phyloP scores from a whole-genome alignment of 2,888 invertebrate species.

The Thera britannica region DNA sequence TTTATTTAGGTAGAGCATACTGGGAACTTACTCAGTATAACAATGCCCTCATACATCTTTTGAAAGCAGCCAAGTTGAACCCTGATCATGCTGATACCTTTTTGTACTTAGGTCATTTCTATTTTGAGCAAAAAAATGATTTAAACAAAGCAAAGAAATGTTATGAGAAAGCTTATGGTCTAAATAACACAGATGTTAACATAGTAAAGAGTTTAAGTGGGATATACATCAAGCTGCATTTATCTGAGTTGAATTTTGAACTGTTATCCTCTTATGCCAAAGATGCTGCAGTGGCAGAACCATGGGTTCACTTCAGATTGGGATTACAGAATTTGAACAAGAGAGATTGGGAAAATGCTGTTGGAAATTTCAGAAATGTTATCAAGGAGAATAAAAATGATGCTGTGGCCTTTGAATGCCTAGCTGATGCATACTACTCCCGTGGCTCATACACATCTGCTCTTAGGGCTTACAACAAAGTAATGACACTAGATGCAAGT shows the following conservation, averaged over 20 bases:
- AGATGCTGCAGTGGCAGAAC: conserved; percentile 78
- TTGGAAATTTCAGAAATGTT: conserved; percentile 90
- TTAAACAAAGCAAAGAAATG: conserved; percentile 91
- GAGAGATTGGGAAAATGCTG: conserved; percentile 89
- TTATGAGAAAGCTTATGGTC: conserved; percentile 92
- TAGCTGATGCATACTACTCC: conserved; percentile 95
- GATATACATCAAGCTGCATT: conserved; percentile 87
- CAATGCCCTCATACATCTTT: conserved; percentile 86
- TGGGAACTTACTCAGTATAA: conserved; percentile 85
- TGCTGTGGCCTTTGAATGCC: conserved; percentile 92
- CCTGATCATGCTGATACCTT: conserved; percentile 91
- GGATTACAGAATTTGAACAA: conserved; percentile 92
- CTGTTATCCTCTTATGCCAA: conserved; percentile 82
- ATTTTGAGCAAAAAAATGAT: conserved; percentile 86
- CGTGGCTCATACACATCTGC: conserved; percentile 96
- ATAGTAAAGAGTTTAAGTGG: conserved; percentile 91
- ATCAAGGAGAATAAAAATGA: conserved; percentile 88
- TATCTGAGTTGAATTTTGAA: conserved; percentile 87
- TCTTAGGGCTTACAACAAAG: conserved; percentile 93
- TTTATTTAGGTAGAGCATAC: conserved; percentile 86
- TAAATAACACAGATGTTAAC: conserved; percentile 87
- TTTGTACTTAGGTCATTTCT: conserved; percentile 90
- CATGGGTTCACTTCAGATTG: conserved; percentile 93
- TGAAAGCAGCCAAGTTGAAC: conserved; percentile 89
- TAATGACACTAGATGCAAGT: conserved; percentile 86